Evolutionary conservation across 92 coral and sea anemone genomes (phyloP).

Genomic region (Palythoa caribaeorum): DNA sequence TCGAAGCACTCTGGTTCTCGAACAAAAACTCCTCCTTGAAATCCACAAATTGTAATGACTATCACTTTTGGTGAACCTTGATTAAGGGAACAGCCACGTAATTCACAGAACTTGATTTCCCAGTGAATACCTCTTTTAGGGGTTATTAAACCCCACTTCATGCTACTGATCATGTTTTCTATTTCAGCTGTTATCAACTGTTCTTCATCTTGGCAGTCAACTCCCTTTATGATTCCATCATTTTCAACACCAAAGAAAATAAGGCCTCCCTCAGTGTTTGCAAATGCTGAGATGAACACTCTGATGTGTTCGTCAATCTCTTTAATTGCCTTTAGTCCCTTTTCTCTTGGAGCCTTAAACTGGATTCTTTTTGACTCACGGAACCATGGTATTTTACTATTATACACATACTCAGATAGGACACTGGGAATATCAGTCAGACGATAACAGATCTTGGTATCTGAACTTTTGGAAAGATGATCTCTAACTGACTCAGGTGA

Average conservation of each 20-base stretch:
- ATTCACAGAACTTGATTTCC: not conserved
- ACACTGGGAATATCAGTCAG: too few relatives aligned
- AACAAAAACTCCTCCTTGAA: conserved; percentile 18
- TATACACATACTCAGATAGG: too few relatives aligned
- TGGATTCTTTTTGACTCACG: not conserved
- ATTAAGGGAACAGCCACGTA: not conserved
- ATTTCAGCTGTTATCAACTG: not conserved
- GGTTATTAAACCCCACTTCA: not conserved
- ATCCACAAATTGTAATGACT: conserved; percentile 4
- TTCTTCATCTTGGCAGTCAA: not conserved
- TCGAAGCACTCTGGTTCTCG: not conserved
- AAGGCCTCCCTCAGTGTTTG: conserved; percentile 38
- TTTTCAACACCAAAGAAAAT: conserved; percentile 19
- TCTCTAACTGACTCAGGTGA: not conserved
- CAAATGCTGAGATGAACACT: not conserved
- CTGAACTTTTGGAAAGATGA: too few relatives aligned
- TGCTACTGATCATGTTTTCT: not conserved
- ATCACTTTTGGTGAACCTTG: not conserved
- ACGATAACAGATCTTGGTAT: too few relatives aligned
- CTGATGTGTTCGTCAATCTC: too few relatives aligned
- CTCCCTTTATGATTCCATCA: not conserved
- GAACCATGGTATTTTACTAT: too few relatives aligned
- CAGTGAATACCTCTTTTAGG: conserved; percentile 10
- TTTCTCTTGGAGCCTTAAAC: not conserved
- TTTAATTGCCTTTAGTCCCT: not conserved